Base-by-base conservation (phyloP, 2,888 invertebrate genomes). In the Scaptomyza flava region DNA sequence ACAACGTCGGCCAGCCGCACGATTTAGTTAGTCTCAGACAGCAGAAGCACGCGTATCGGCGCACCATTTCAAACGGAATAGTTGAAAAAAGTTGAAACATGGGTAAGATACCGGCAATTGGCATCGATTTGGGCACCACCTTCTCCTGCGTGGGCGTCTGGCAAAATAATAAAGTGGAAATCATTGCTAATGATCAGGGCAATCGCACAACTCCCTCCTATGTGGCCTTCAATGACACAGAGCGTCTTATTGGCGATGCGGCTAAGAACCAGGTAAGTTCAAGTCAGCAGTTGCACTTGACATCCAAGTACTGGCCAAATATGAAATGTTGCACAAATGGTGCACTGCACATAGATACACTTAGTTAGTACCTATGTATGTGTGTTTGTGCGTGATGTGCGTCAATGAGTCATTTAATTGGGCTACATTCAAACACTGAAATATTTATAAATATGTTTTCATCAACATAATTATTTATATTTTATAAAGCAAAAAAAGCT, bases 131-230 rank as follows among this genome's bases (percentile, higher is more conserved):
- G 90, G 97, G 97, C 83, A 97, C 97, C 38, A 97, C 97, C 7
- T 97, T 96, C 91, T 97, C 96, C 36, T 96, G 96, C 89, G 96
- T 96, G 48, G 96, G 96, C 81, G 96, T 96, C n/a, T 96, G 95
- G 94, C 95, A 96, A 90, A 94, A 96, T 89, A 95, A 95, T 65
- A 95, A 96, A 91, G 96, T 96, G 68, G 96, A 96, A 90, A 96
- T 96, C 90, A 96, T 97, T 89, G 96, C 97, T 63, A 97, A 97
- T 90, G 96, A 97, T 90, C 96, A 97, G 92, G 97, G 97, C 71
- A 97, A 97, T 91, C 93, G 97, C 54, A 97, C 96, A 9, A 97
- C 97, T 52, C 97, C 97, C 48, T 96, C 96, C 73, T 97, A 96
- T 92, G 97, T 97, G 52, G 96, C 96, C 6, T 97, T 97, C 91